Base-by-base conservation (phyloP, 2,113 vertebrate species). In the Nothobranchius kuhntae region DNA sequence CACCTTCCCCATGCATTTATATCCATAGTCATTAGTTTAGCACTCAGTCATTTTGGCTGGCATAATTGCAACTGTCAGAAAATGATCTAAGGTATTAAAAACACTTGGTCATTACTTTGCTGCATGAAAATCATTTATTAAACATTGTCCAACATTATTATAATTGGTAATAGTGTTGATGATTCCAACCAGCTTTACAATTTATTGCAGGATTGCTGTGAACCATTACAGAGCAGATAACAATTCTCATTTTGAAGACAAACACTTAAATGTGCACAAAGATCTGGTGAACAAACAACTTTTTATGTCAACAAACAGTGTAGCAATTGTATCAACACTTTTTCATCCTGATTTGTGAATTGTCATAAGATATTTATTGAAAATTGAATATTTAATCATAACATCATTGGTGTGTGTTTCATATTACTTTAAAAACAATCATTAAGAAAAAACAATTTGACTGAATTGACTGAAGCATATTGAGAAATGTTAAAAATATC, bases 111-210 rank as follows among this genome's bases (percentile, higher is more conserved):
- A 7, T 9, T 11, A 45, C 36, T 38, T 50, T 53, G 13, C 45
- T 53, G 15, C 6, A 65, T 46, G 54, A 58, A 52, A 56, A 45
- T 56, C 13, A 13, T 57, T 51, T 64, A 62, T 62, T 62, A 45
- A 71, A 1, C 30, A 15, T 40, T 13, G 11, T 11, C 35, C n/a
- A 30, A 6, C 17, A 60, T 53, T 36, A 7, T 21, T 46, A 14
- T 21, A 4, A 69, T 17, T 15, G 10, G 36, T 61, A 30, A n/a
- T 13, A 36, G 50, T 9, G 9, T n/a, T 24, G 38, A 40, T 69
- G 12, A 47, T n/a, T 51, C 40, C 51, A 54, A 30, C 24, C 17
- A 55, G 53, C 44, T 56, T 55, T 48, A 13, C 6, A 36, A 35
- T 10, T n/a, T 14, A 61, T 9, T 26, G 12, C 42, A 59, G 4